Evolutionary conservation across 2,888 invertebrate genomes (phyloP).

Genomic region (Drosophila paranaensis): DNA sequence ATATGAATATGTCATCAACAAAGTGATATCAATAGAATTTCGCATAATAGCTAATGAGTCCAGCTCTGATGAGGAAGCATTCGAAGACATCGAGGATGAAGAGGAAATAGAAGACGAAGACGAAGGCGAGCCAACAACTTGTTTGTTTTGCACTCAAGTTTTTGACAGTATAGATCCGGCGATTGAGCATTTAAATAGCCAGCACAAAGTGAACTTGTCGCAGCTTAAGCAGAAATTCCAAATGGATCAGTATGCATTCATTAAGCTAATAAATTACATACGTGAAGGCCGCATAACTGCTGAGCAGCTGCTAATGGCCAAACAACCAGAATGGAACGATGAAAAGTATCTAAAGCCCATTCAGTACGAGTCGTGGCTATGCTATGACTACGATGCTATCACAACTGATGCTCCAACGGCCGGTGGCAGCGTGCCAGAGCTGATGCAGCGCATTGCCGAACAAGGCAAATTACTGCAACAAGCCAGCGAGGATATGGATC

Average conservation of each 20-base stretch:
- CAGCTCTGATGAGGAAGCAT: slow-evolving; percentile 62
- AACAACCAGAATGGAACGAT: slow-evolving; percentile 88
- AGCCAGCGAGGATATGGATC: slow-evolving; percentile 85
- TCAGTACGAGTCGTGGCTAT: slow-evolving; percentile 92
- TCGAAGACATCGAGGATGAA: slow-evolving; percentile 60
- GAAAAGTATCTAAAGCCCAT: slow-evolving; percentile 92
- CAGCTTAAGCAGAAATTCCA: slow-evolving; percentile 88
- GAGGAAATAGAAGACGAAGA: slow-evolving; percentile 85
- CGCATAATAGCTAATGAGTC: slow-evolving; percentile 2
- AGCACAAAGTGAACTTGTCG: slow-evolving; percentile 89
- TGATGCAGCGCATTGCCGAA: slow-evolving; percentile 86
- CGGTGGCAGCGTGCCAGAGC: slow-evolving; percentile 54
- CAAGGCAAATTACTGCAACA: slow-evolving; percentile 87
- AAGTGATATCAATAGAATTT: not conserved
- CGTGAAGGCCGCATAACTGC: slow-evolving; percentile 87
- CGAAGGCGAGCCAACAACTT: slow-evolving; percentile 83
- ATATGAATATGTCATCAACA: not conserved
- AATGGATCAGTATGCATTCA: slow-evolving; percentile 93
- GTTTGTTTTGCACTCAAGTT: slow-evolving; percentile 90
- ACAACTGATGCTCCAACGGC: slow-evolving; percentile 40
- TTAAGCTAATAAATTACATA: slow-evolving; percentile 93
- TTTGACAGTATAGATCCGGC: slow-evolving; percentile 88
- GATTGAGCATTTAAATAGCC: slow-evolving; percentile 88
- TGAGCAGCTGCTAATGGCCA: slow-evolving; percentile 86
- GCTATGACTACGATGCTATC: slow-evolving; percentile 86